Evolutionary conservation across 2,113 vertebrate genomes (phyloP).

Genomic region (Lepidothrix coronata): DNA sequence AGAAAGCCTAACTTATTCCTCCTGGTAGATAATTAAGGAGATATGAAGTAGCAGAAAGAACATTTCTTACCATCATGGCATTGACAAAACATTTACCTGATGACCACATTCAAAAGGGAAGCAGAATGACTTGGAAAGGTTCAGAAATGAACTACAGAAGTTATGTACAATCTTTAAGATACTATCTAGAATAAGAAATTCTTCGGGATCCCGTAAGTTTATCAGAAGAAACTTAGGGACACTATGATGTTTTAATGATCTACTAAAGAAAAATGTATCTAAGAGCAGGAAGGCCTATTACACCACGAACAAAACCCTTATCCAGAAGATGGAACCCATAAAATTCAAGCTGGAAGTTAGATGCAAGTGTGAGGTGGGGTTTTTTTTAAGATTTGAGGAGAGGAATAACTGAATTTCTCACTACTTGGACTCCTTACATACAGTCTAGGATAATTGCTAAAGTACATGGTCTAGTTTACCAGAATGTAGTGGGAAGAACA

Average conservation of each 20-base stretch:
- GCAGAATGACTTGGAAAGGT: background rate
- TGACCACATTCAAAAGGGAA: background rate
- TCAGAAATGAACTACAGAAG: background rate
- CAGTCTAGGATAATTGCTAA: background rate
- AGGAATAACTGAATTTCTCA: background rate
- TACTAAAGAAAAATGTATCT: background rate
- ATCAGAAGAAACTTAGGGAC: background rate
- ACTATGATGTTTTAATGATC: background rate
- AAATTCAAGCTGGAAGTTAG: background rate
- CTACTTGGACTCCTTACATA: background rate
- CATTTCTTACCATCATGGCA: background rate
- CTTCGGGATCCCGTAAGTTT: background rate
- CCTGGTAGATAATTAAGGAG: background rate
- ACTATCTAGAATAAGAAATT: background rate
- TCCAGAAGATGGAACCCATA: background rate
- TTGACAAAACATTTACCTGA: background rate
- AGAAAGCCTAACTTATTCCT: background rate
- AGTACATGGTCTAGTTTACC: slow-evolving; percentile 5
- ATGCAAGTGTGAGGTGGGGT: background rate
- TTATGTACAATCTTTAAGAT: background rate
- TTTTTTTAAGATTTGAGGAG: background rate
- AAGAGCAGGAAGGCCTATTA: background rate
- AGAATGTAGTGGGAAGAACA: slow-evolving; percentile 2
- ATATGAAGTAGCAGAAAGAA: background rate
- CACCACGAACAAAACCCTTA: background rate